These are phyloP conservation scores for Mechanitis mazaeus DNA, from an alignment of 2,888 invertebrate genomes.

Conservation along the genomic window DNA sequence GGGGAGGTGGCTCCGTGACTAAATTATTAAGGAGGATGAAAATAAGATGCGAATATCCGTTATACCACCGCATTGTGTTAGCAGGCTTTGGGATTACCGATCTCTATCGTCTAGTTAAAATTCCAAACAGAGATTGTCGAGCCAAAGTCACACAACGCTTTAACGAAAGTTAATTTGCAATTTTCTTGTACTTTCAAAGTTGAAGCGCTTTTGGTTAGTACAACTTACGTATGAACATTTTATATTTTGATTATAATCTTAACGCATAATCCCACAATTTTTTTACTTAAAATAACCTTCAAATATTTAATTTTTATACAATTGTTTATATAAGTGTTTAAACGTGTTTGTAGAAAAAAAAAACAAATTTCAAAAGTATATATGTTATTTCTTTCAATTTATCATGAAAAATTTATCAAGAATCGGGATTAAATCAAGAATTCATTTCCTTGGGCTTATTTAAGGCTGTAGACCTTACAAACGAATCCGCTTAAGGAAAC, in stretches of 20 bases:
- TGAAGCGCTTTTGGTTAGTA: constrained; percentile 16
- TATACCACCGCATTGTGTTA: constrained; percentile 64
- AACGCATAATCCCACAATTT: too few species aligned
- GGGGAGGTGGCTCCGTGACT: constrained; percentile 65
- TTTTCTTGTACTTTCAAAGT: constrained; percentile 45
- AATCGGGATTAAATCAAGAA: constrained; percentile 53
- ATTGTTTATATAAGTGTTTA: too few species aligned
- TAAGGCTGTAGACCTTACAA: constrained; percentile 47
- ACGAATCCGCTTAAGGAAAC: constrained; percentile 67
- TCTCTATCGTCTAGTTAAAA: constrained; percentile 69
- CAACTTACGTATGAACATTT: constrained; percentile 9
- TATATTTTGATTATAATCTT: not conserved
- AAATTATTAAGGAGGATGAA: constrained; percentile 66
- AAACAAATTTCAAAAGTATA: not conserved
- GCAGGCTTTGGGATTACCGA: constrained; percentile 62
- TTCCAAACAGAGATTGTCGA: constrained; percentile 59
- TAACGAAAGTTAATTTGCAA: constrained; percentile 64
- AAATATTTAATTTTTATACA: too few species aligned
- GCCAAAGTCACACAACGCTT: constrained; percentile 58
- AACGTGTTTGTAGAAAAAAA: too few species aligned
- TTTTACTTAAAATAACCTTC: too few species aligned
- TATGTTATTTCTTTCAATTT: constrained; percentile 41
- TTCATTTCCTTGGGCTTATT: constrained; percentile 68
- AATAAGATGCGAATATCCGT: constrained; percentile 68
- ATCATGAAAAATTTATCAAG: constrained; percentile 55